These are phyloP conservation scores for Merluccius polli DNA, from an alignment of 2,797 vertebrate genomes.

Conservation along the genomic window DNA sequence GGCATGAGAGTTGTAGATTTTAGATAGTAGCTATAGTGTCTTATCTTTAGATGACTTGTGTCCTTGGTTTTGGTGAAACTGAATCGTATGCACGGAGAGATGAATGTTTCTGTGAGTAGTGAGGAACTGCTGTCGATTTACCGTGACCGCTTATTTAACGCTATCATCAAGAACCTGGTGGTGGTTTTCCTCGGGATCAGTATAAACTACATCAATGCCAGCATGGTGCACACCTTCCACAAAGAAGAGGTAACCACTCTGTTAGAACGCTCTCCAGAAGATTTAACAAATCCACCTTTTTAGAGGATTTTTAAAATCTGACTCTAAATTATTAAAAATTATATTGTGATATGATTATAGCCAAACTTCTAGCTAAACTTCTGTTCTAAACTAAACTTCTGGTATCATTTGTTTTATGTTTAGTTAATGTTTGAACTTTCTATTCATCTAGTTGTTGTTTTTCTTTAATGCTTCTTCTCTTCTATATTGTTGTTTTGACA, in stretches of 20 bases:
- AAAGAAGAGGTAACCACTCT: constrained; percentile 33
- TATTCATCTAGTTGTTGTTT: background rate
- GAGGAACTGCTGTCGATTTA: background rate
- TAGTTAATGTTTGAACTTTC: background rate
- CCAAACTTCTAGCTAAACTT: background rate
- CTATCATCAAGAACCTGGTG: constrained; percentile 41
- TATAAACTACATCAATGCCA: constrained; percentile 60
- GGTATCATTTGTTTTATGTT: background rate
- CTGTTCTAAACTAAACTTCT: background rate
- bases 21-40: background rate
- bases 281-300: background rate
- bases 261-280: background rate
- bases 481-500: background rate
- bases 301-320: background rate
- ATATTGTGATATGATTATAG: background rate
- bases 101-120: constrained; percentile 42
- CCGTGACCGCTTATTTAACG: constrained; percentile 21
- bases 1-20: too few species aligned
- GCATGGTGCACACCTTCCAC: constrained; percentile 56
- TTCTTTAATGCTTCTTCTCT: background rate
- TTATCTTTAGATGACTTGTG: background rate
- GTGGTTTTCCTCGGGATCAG: constrained; percentile 43
- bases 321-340: background rate
- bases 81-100: constrained; percentile 14
- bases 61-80: background rate